Evolutionary conservation across 2,888 invertebrate species (phyloP).

Genomic region (Cataglyphis cursor): DNA sequence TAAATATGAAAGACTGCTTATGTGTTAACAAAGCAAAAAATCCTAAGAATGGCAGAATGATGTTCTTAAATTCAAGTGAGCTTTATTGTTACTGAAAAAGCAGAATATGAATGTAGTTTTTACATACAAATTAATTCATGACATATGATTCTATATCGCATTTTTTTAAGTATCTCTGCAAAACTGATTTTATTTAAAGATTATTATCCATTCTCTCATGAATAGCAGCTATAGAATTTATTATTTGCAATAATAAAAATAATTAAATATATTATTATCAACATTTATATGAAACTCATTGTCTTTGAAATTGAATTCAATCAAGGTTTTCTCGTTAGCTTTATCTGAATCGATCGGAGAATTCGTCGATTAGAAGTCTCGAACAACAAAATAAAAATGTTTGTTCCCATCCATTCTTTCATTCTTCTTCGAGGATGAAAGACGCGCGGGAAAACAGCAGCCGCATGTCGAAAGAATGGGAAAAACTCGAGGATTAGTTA

Average conservation of each 20-base stretch:
- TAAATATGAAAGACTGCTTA: conserved; percentile 29
- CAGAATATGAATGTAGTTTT: background rate
- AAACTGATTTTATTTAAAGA: background rate
- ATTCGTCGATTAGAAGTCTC: background rate
- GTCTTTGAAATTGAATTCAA: background rate
- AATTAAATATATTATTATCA: background rate
- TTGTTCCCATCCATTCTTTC: background rate
- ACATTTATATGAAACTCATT: background rate
- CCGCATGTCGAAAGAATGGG: conserved; percentile 30
- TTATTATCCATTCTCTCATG: background rate
- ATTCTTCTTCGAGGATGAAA: background rate
- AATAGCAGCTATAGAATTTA: background rate
- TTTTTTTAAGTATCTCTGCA: background rate
- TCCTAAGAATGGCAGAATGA: background rate
- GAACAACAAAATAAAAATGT: conserved; percentile 12
- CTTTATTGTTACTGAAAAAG: conserved; percentile 26
- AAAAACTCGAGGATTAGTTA: conserved; percentile 53
- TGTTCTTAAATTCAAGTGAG: background rate
- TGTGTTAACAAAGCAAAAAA: conserved; percentile 39
- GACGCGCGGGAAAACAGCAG: conserved; percentile 9
- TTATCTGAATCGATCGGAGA: background rate
- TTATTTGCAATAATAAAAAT: background rate
- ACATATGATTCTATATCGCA: background rate
- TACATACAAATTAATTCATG: conserved; percentile 15
- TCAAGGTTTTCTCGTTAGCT: background rate